Base-by-base conservation (phyloP, 2,797 vertebrate genomes). In the Chaunax sp. region DNA sequence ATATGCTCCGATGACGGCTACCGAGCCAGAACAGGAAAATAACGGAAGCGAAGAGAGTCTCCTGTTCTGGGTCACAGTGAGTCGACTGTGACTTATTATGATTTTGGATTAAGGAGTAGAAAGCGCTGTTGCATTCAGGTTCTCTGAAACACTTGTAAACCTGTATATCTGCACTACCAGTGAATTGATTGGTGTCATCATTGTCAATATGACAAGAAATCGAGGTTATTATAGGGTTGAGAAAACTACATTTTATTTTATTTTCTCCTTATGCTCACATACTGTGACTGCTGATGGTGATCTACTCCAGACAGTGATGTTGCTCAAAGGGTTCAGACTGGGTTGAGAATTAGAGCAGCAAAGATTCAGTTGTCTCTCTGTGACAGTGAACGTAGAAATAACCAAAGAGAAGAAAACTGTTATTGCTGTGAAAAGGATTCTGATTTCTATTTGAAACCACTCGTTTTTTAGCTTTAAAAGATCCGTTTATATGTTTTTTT, bases 281-380 rank as follows among this genome's bases (percentile, higher is more conserved):
- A 46, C 52, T 57, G 68, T 63, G 72, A 58, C 72, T 69, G 74
- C 64, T 66, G 74, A 72, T 73, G 49, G 57, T 69, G 65, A 63
- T 63, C 47, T 75, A 28, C 69, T 44, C 23, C 33, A 66, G 59
- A 64, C 64, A 16, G 70, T 43, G 56, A 67, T 64, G 35, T 41
- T 67, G 57, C 66, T 78, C 44, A 67, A 35, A 53, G 35, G 25
- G 19, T 19, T 37, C 47, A 55, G 38, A 58, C 69, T 28, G 13
- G 50, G 30, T 54, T 62, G 46, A 72, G 28, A 69, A 77, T 52
- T 59, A 43, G 35, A n/a, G 38, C 46, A 23, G 70, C 46, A 23
- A 35, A 57, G 53, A 78, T 46, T 49, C 40, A 28, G 35, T 28
- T 65, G 49, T 58, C 38, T 37, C 2, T 18, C 56, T 51, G 56